Base-by-base conservation (phyloP, 2,113 vertebrate genomes). In the Stictonetta naevosa region DNA sequence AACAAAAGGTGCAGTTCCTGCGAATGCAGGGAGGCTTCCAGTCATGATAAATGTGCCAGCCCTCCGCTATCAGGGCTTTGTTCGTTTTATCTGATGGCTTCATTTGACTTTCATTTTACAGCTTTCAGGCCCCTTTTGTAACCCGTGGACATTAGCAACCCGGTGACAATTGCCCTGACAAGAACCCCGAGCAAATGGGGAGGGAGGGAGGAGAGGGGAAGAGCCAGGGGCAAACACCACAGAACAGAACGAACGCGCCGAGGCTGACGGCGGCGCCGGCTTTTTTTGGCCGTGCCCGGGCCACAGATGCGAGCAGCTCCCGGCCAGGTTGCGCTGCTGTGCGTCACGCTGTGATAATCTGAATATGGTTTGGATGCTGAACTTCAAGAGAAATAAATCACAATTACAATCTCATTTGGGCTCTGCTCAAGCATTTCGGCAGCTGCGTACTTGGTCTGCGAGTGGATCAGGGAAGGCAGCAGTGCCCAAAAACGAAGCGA, bases 51-150 rank as follows among this genome's bases (percentile, higher is more conserved):
- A 97, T 96, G 93, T 31, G 82, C 86, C 94, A 96, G 96, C 82
- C 84, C 71, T 86, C 46, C 74, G 0, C 94, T 97, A 93, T 96
- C 93, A 80, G 63, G 19, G 80, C 91, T 96, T 89, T 81, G 94
- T n/a, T 95, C 86, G 21, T 67, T 76, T 78, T 96, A 97, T 97
- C 97, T 94, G 97, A 97, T 97, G 92, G 89, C 94, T 97, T 93
- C 95, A 56, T 96, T 96, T 97, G 96, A 96, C 97, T 97, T 96
- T 78, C 87, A 83, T 96, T 96, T 96, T 95, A 88, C 46, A 93
- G 84, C 95, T 94, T 96, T 96, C 94, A 96, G 71, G 56, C 93
- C 69, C 77, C 92, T 81, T 93, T 73, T 42, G 94, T 92, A 96
- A 96, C 31, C 23, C 4, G 0, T 0, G 93, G 89, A 75, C 89